Conservation (phyloP, 23 tunicate genomes). For the Oikopleura vanhoeffeni region DNA sequence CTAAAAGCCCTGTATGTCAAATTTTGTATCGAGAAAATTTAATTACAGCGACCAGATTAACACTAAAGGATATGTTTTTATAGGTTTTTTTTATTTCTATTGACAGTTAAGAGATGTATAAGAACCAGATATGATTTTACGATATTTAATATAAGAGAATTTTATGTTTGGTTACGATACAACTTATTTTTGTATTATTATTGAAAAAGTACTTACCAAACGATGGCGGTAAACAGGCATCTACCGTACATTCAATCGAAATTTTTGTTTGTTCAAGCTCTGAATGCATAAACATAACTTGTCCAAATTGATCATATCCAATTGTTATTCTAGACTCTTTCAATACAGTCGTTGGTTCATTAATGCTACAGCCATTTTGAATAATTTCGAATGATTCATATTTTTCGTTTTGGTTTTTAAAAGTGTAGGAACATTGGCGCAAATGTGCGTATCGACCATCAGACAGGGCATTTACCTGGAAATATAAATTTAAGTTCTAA, state of each 20-base stretch:
- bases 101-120: too few species aligned
- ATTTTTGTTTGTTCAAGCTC: background rate
- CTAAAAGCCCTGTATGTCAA: too few species aligned
- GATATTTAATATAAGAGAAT: too few species aligned
- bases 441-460: background rate
- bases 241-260: background rate
- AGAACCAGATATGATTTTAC: too few species aligned
- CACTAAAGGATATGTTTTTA: too few species aligned
- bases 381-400: background rate
- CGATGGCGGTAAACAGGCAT: slow-evolving; percentile 2
- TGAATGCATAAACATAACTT: background rate
- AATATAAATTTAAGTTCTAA: too few species aligned
- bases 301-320: background rate
- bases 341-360: background rate
- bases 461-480: background rate
- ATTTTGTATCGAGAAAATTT: too few species aligned
- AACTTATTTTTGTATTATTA: background rate
- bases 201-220: background rate
- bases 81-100: too few species aligned
- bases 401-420: background rate
- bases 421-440: background rate
- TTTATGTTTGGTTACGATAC: too few species aligned
- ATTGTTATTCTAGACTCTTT: background rate
- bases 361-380: background rate
- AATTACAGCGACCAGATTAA: too few species aligned